These are phyloP conservation scores for Clepsis dumicolana DNA, from an alignment of 2,888 invertebrate species.

Conservation along the genomic window DNA sequence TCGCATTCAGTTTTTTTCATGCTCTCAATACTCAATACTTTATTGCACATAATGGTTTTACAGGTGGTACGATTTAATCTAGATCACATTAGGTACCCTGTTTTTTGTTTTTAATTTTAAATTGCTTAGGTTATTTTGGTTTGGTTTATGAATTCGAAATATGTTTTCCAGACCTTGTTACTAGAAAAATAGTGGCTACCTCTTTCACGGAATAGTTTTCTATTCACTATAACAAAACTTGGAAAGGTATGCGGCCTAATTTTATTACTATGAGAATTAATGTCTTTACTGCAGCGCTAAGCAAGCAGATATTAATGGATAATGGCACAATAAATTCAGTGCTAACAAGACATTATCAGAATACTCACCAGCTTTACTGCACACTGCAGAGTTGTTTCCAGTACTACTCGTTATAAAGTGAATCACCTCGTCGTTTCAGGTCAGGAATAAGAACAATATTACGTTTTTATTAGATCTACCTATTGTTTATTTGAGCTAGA, in stretches of 20 bases:
- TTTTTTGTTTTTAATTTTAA: too few species aligned
- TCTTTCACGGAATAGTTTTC: too few species aligned
- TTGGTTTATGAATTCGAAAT: too few species aligned
- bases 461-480: neutral
- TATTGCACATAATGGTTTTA: too few species aligned
- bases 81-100: too few species aligned
- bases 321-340: conserved; percentile 30
- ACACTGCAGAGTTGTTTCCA: conserved; percentile 23
- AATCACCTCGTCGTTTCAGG: conserved; percentile 11
- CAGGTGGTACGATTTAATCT: too few species aligned
- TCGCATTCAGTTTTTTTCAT: too few species aligned
- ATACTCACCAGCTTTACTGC: conserved; percentile 17
- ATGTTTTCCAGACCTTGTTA: too few species aligned
- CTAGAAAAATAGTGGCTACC: too few species aligned
- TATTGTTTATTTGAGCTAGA: neutral
- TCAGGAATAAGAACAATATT: conserved; percentile 2
- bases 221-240: neutral
- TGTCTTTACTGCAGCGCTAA: conserved; percentile 31
- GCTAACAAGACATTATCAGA: conserved; percentile 39
- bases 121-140: too few species aligned
- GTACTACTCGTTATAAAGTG: conserved; percentile 1
- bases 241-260: neutral
- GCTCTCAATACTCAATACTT: too few species aligned
- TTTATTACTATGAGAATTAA: conserved; percentile 13
- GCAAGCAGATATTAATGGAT: conserved; percentile 36